phyloP scores from a whole-genome alignment of 2,113 vertebrate species.

The Otolemur garnettii region DNA sequence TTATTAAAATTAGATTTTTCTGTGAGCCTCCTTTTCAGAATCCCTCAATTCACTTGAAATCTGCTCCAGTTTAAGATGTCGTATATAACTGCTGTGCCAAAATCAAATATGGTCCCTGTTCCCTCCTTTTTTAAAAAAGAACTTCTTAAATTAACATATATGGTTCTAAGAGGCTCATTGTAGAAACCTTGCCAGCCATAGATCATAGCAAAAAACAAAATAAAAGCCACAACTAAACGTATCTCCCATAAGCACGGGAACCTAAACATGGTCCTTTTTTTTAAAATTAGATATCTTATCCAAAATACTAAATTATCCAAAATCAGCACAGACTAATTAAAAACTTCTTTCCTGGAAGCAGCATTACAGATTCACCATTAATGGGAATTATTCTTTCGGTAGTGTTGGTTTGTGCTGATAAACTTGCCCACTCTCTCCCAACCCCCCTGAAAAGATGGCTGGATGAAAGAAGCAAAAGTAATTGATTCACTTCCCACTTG shows the following conservation, averaged over 20 bases:
- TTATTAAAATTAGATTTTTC: not conserved
- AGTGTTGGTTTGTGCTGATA: not conserved
- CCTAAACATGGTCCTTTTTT: not conserved
- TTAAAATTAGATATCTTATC: not conserved
- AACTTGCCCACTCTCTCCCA: not conserved
- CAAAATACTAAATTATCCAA: not conserved
- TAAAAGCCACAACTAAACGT: not conserved
- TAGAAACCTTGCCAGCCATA: constrained; percentile 1
- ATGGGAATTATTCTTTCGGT: not conserved
- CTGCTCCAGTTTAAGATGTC: not conserved
- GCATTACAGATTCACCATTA: not conserved
- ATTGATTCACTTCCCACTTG: not conserved
- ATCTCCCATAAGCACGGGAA: not conserved
- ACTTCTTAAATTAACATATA: not conserved
- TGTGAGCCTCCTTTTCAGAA: not conserved
- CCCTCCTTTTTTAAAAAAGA: not conserved
- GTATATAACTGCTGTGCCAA: not conserved
- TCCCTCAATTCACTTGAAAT: not conserved
- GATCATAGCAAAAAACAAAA: constrained; percentile 4
- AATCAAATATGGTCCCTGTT: not conserved
- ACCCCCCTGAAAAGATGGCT: not conserved
- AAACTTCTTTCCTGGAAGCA: constrained; percentile 9
- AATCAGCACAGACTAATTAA: not conserved
- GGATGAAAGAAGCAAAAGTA: not conserved
- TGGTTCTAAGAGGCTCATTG: not conserved